Conservation (phyloP, 2,113 vertebrate genomes). For the Nannobrachium achirus region DNA sequence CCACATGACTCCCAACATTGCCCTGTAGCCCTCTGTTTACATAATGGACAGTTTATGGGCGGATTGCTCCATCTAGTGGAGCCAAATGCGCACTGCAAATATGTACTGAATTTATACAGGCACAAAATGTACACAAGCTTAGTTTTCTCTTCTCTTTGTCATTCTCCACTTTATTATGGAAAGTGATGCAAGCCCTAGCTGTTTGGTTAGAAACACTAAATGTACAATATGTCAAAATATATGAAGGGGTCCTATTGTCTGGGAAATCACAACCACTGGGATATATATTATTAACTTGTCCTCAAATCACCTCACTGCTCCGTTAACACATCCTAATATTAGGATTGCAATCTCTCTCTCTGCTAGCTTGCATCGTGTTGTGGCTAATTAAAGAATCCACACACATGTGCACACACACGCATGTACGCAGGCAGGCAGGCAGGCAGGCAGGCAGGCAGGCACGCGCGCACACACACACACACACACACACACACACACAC, state of each 20-base stretch:
- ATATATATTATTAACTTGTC: too few relatives aligned
- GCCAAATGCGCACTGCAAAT: background rate
- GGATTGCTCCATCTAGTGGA: conserved; percentile 42
- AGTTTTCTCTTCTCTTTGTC: too few relatives aligned
- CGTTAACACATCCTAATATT: too few relatives aligned
- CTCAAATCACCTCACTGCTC: too few relatives aligned
- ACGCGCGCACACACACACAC: background rate
- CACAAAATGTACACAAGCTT: background rate
- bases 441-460: background rate
- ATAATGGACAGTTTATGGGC: background rate
- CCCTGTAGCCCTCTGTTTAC: background rate
- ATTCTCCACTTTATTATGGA: too few relatives aligned
- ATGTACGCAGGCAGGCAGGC: background rate
- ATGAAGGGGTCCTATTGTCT: too few relatives aligned
- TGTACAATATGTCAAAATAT: too few relatives aligned
- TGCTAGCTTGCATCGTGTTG: too few relatives aligned
- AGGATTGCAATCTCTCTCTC: too few relatives aligned
- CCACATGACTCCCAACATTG: background rate
- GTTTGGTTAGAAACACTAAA: too few relatives aligned
- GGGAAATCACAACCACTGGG: too few relatives aligned
- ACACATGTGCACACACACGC: background rate
- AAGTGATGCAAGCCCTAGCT: too few relatives aligned
- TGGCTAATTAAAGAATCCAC: background rate
- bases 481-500: background rate
- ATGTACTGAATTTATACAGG: background rate